Base-by-base conservation (phyloP, 2,113 vertebrate species). In the Oncorhynchus kisutch region DNA sequence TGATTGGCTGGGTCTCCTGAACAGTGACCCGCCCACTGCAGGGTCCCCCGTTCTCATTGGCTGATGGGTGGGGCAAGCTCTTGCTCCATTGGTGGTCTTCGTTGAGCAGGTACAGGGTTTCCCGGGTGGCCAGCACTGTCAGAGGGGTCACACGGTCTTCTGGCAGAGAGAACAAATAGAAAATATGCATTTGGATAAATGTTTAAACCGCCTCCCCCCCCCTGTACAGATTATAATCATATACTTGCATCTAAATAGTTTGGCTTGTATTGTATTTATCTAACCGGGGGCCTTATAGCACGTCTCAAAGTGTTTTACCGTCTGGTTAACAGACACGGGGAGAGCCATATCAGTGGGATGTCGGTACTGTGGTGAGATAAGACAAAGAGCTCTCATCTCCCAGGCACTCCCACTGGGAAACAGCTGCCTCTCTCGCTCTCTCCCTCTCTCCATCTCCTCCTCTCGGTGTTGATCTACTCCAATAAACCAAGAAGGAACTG, bases 11-110 rank as follows among this genome's bases (percentile, higher is more conserved):
- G 1, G 82, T 90, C 71, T 94, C 93, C 13, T 86, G 71, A 7
- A 94, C 18, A 0, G 68, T 48, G 31, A 86, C 72, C 29, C 62
- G 49, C 9, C 90, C 90, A n/a, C 90, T 91, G 82, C 68, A 62
- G 0, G 76, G 20, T 0, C 87, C 81, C 18, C 29, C 5, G 2
- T 67, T 75, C 45, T 83, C 86, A 11, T 51, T 68, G 48, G 4
- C 59, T 0, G 72, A 1, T 0, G 2, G 60, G 54, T 49, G 16
- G 16, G 6, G 72, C 2, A 73, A 64, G 74, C 73, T 90, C 67
- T 90, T 94, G 48, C 88, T 87, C 93, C 93, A 93, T 59, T 94
- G 93, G 84, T 94, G 91, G 25, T 94, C 91, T 77, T 94, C 94
- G 16, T 77, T 75, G 66, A 94, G 90, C 74, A 94, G 89, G 79